A percentile compares a stretch with the other conserved stretches of the same genome.
Evolutionary conservation across 2,888 invertebrate species (phyloP).

Genomic region (Drosophila imparisetae): DNA sequence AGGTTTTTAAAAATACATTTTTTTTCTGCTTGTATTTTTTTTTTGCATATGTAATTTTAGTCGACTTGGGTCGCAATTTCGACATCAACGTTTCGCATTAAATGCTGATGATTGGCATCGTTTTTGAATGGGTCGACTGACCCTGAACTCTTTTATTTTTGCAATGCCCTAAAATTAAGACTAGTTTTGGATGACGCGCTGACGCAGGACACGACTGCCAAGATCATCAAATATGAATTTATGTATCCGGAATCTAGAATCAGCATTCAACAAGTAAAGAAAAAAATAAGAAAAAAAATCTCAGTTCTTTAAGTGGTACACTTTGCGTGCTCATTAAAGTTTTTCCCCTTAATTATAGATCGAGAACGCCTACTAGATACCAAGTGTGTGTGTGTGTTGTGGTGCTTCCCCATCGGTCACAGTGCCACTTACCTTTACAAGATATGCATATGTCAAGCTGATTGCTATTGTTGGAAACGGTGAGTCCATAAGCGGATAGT

Average conservation of each 20-base stretch:
- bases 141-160: constrained; percentile 70
- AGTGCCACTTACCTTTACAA: constrained; percentile 87
- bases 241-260: constrained; percentile 21
- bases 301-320: constrained; percentile 24
- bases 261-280: not conserved
- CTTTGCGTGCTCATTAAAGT: constrained; percentile 33
- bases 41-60: constrained; percentile 70
- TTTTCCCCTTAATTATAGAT: constrained; percentile 54
- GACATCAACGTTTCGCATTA: constrained; percentile 36
- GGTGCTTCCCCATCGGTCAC: constrained; percentile 19
- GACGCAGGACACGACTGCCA: constrained; percentile 20
- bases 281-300: not conserved
- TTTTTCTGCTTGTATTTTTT: not conserved
- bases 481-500: constrained; percentile 92
- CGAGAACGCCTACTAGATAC: constrained; percentile 19
- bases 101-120: constrained; percentile 37
- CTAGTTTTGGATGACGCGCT: constrained; percentile 49
- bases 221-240: constrained; percentile 33
- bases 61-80: constrained; percentile 47
- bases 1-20: constrained; percentile 4
- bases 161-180: constrained; percentile 54
- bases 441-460: constrained; percentile 90
- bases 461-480: constrained; percentile 92
- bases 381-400: not conserved
- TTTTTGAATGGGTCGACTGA: constrained; percentile 53